phyloP scores from a whole-genome alignment of 1,140 invertebrate species.

The Pseudomyrmex flavicornis region DNA sequence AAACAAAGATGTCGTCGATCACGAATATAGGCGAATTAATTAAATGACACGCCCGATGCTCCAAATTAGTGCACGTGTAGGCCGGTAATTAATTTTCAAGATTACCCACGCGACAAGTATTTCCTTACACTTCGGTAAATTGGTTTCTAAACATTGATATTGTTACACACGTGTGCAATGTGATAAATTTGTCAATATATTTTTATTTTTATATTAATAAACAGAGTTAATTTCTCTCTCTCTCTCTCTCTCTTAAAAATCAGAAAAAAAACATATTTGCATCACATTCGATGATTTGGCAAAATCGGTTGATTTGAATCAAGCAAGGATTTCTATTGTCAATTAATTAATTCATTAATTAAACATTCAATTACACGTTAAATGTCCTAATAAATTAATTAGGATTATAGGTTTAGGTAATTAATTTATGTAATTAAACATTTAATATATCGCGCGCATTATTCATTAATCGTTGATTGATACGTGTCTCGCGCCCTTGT shows the following conservation, averaged over 20 bases:
- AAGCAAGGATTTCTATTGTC: no score
- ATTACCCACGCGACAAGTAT: constrained; percentile 14
- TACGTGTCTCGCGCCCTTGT: not conserved
- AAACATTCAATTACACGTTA: no score
- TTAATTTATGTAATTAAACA: not conserved
- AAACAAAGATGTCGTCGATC: constrained; percentile 23
- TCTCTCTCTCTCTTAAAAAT: no score
- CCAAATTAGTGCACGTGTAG: constrained; percentile 16
- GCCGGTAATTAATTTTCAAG: constrained; percentile 47
- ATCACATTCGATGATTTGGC: no score
- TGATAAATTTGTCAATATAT: no score
- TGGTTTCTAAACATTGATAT: constrained; percentile 2
- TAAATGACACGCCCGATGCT: constrained; percentile 46
- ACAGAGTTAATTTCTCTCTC: no score
- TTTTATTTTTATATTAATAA: no score
- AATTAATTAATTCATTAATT: no score
- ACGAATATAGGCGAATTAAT: constrained; percentile 30
- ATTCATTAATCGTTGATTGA: constrained; percentile 9
- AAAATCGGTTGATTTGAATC: no score
- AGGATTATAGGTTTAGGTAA: no score
- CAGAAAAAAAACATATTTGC: no score
- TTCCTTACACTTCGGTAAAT: constrained; percentile 25
- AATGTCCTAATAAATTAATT: no score
- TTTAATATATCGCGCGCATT: constrained; percentile 30
- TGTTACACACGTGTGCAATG: not conserved